phyloP scores from a whole-genome alignment of 2,113 vertebrate genomes.

The Megaceryle maxima region DNA sequence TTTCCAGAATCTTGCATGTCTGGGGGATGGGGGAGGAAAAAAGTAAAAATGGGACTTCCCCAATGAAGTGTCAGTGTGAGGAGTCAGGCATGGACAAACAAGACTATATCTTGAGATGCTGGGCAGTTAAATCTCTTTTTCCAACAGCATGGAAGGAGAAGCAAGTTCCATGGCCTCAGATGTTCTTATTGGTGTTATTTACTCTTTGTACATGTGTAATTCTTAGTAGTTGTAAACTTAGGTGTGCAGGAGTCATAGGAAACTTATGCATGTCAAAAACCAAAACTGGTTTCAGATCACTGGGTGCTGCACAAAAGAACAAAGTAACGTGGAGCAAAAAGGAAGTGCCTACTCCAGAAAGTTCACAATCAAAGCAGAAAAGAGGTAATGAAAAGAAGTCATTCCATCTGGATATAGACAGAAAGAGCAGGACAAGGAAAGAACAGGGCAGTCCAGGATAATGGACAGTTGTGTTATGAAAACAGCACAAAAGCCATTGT shows the following conservation, averaged over 20 bases:
- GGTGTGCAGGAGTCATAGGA: background rate
- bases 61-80: background rate
- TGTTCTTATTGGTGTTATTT: background rate
- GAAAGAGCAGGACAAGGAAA: background rate
- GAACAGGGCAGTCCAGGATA: background rate
- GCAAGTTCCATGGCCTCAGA: background rate
- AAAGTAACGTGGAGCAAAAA: background rate
- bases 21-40: too few species aligned
- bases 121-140: background rate
- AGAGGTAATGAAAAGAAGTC: background rate
- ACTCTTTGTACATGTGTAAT: background rate
- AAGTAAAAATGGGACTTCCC: background rate
- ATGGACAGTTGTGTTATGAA: background rate
- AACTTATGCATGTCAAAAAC: background rate
- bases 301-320: background rate
- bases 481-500: background rate
- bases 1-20: background rate
- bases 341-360: background rate
- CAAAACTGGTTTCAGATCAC: background rate
- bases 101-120: background rate
- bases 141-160: background rate
- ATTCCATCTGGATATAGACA: background rate
- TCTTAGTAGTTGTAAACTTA: background rate
- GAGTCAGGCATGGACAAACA: background rate
- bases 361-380: background rate